Evolutionary conservation across 2,888 invertebrate species (phyloP).

Genomic region (Ectemnius continuus): DNA sequence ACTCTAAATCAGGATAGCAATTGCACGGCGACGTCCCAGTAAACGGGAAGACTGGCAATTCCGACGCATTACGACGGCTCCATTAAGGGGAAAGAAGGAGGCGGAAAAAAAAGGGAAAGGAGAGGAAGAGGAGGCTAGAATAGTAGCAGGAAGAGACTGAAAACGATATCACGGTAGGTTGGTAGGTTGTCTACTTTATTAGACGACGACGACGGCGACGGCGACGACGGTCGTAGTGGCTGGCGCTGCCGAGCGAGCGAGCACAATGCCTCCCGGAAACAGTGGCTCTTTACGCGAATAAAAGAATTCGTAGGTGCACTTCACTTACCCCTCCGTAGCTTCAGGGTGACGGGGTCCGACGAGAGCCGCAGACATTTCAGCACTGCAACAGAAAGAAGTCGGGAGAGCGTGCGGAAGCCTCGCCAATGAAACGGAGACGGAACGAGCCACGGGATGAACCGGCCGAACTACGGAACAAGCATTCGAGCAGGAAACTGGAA

Average conservation of each 20-base stretch:
- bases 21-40: no score
- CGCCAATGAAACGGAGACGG: constrained; percentile 2
- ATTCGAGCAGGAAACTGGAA: constrained; percentile 17
- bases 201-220: neutral
- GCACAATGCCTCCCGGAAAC: constrained; percentile 10
- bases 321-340: constrained; percentile 92
- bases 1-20: no score
- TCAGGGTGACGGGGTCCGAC: constrained; percentile 92
- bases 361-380: constrained; percentile 95
- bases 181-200: constrained; percentile 3
- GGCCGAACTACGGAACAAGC: constrained; percentile 1
- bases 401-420: constrained; percentile 26
- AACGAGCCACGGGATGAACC: constrained; percentile 10
- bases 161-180: no score
- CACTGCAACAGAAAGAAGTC: constrained; percentile 83
- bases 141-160: no score
- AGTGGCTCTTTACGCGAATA: constrained; percentile 37
- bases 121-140: neutral
- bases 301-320: constrained; percentile 50
- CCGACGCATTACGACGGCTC: no score
- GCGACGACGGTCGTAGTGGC: neutral
- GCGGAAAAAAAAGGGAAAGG: no score
- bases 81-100: no score
- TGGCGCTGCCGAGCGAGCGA: neutral
- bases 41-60: no score